A percentile compares a stretch with the other conserved stretches of the same genome.
Evolutionary conservation across 2,113 vertebrate genomes (phyloP).

Genomic region (Chamaetylas fuelleborni): DNA sequence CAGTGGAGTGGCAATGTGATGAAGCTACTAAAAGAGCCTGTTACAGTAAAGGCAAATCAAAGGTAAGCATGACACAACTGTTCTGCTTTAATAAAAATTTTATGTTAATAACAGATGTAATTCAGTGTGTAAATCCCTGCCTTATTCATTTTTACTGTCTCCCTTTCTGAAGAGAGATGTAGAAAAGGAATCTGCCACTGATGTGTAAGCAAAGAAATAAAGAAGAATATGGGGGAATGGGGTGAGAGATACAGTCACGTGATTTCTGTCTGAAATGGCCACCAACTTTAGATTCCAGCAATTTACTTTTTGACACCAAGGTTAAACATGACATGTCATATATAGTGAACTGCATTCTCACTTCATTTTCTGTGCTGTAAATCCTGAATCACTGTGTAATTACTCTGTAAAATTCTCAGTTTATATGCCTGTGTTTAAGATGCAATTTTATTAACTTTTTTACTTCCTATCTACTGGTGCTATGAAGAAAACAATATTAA

Average conservation of each 20-base stretch:
- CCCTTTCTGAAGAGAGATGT: background rate
- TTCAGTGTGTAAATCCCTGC: background rate
- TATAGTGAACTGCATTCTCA: background rate
- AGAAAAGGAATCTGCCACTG: background rate
- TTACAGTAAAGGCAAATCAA: constrained; percentile 94
- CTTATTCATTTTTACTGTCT: background rate
- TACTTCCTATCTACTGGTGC: background rate
- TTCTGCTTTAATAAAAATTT: background rate
- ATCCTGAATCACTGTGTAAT: background rate
- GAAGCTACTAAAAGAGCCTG: constrained; percentile 93
- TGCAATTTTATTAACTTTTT: background rate
- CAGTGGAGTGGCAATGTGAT: constrained; percentile 91
- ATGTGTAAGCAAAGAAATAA: background rate
- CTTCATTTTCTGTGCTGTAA: background rate
- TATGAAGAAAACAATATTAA: background rate
- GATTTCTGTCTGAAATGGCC: background rate
- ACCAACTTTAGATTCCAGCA: background rate
- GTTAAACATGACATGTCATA: background rate
- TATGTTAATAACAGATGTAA: background rate
- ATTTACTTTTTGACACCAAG: background rate
- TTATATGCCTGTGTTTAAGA: background rate
- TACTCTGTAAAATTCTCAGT: background rate
- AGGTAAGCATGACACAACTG: constrained; percentile 77
- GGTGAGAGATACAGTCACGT: accelerated
- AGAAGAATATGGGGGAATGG: background rate